These are phyloP conservation scores for Bombus pascuorum DNA, from an alignment of 1,140 invertebrate genomes.

Conservation along the genomic window DNA sequence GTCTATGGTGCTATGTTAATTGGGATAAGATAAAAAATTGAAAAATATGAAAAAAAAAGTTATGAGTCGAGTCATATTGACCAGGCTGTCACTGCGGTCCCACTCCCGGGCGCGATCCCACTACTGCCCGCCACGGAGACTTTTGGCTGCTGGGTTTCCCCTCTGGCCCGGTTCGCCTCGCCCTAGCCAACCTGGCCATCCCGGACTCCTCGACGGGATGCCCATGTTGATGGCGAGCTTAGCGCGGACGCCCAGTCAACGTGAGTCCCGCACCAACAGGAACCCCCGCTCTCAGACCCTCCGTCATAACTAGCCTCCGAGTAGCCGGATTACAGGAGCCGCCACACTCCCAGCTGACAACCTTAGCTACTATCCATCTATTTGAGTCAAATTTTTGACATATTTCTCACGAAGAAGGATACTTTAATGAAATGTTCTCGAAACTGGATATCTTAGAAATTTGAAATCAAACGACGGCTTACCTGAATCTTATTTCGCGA, in stretches of 20 bases:
- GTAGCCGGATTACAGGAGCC: conserved; percentile 97
- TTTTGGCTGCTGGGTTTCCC: conserved; percentile 98
- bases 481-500: neutral
- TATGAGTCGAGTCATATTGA: conserved; percentile 92
- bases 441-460: neutral
- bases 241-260: conserved; percentile 93
- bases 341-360: conserved; percentile 91
- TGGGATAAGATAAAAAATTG: conserved; percentile 35
- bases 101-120: conserved; percentile 98
- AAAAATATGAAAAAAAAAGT: conserved; percentile 85
- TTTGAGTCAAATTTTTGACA: conserved; percentile 27
- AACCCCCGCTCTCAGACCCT: conserved; percentile 92
- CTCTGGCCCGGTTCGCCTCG: conserved; percentile 97
- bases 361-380: conserved; percentile 25
- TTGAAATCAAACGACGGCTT: too few species aligned
- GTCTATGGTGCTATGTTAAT: neutral
- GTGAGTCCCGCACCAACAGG: conserved; percentile 86
- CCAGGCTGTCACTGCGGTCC: conserved; percentile 90
- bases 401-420: neutral
- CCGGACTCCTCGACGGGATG: conserved; percentile 88
- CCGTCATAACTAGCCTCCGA: conserved; percentile 93
- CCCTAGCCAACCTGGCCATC: conserved; percentile 94
- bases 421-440: neutral
- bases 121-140: conserved; percentile 97
- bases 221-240: conserved; percentile 97